Evolutionary conservation across 2,888 invertebrate species (phyloP), one percentile per base, ranked within the genome.

Genomic region (Odiellus spinosus): DNA sequence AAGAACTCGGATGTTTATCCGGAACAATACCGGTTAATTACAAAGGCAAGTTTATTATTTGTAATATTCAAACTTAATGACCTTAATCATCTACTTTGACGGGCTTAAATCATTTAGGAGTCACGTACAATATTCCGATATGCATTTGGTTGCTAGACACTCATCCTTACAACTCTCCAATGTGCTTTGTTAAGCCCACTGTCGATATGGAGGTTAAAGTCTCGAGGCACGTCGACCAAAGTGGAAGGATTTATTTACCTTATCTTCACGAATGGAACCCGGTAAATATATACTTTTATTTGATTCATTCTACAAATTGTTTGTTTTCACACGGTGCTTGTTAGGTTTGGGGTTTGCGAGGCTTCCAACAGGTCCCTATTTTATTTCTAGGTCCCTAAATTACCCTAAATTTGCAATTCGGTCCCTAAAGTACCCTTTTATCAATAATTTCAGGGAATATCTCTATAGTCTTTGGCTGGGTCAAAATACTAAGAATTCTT

Each of bases 101-200:
- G 8, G 49, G 48, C 46, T 14, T 41, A 40, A 49, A 8, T 38
- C 8, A 59, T 59, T 40, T 60, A 81, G 81, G 78, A 49, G 72
- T 74, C 49, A 76, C 73, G 40, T 99, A 98, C 69, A 88, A 96
- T 69, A 98, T 98, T 65, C 98, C 98, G 12, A 78, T 99, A 36
- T 82, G 84, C 63, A 80, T 98, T 60, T 96, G 90, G 87, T 64
- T 98, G 43, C 82, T 90, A 78, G 91, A 96, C 63, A 93, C 91
- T 3, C 91, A 98, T 73, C 98, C 98, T 0, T 79, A 83, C 63
- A 85, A 90, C 70, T 88, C 95, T 33, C 98, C 98, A 1, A 80
- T 96, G 69, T 73, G 72, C 40, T 74, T 65, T 59, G 95, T 98
- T 1, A 84, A 80, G 66, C 98, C 98, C 10, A 98, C 98, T 4